A percentile compares a stretch with the other conserved stretches of the same genome.
Evolutionary conservation across 1,140 invertebrate genomes (phyloP).

Genomic region (Papilio helenus): DNA sequence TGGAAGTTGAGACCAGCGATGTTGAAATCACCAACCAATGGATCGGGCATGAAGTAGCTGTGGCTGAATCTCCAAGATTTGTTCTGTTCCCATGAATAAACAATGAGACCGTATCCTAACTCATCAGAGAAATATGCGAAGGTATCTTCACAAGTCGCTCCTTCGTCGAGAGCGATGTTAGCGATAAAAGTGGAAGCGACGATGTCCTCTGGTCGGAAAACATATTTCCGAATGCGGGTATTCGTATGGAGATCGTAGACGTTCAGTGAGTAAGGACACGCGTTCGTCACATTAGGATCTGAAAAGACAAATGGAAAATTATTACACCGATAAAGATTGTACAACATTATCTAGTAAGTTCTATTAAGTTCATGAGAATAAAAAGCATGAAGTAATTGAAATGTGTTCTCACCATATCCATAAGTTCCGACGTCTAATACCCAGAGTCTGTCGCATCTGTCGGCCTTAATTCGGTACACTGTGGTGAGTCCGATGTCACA

Average conservation of each 20-base stretch:
- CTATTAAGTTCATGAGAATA: background rate
- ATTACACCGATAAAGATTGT: constrained; percentile 20
- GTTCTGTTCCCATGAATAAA: constrained; percentile 89
- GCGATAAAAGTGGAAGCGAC: constrained; percentile 91
- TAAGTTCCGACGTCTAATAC: constrained; percentile 92
- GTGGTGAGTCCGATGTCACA: constrained; percentile 89
- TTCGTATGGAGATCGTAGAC: constrained; percentile 90
- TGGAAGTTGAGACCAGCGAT: constrained; percentile 91
- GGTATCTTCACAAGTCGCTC: constrained; percentile 88
- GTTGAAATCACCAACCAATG: constrained; percentile 89
- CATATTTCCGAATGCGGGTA: constrained; percentile 87
- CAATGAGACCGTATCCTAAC: constrained; percentile 90
- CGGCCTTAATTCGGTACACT: constrained; percentile 89
- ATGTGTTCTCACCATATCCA: constrained; percentile 85
- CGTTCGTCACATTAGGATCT: constrained; percentile 84
- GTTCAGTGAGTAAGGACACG: constrained; percentile 89
- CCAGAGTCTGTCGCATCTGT: constrained; percentile 91
- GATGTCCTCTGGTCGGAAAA: constrained; percentile 87
- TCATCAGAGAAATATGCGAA: constrained; percentile 93
- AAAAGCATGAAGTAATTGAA: background rate
- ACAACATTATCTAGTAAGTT: background rate
- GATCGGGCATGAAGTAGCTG: constrained; percentile 91
- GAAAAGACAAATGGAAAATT: constrained; percentile 50
- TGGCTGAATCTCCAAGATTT: constrained; percentile 90
- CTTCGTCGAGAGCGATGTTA: constrained; percentile 91